Conservation (phyloP, 2,113 vertebrate species). For the Oreochromis aureus region DNA sequence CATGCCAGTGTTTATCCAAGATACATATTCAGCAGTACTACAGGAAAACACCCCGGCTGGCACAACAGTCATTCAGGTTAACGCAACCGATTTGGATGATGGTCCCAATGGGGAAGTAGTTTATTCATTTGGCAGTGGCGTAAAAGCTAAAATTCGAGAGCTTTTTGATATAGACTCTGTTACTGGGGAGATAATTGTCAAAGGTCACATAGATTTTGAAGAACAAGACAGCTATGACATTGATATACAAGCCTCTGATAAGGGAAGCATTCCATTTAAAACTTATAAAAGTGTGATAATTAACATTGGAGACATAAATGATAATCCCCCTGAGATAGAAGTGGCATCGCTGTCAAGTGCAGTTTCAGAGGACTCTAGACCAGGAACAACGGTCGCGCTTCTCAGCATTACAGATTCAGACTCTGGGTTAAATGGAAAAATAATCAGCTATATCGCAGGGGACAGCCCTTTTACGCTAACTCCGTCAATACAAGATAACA, state of each 20-base stretch:
- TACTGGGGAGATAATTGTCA: slow-evolving; percentile 54
- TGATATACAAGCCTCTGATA: slow-evolving; percentile 54
- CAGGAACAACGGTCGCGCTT: slow-evolving; percentile 64
- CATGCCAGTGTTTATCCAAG: slow-evolving; percentile 58
- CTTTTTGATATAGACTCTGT: slow-evolving; percentile 45
- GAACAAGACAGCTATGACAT: slow-evolving; percentile 51
- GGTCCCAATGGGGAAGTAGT: slow-evolving; percentile 50
- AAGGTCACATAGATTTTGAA: slow-evolving; percentile 49
- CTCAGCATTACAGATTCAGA: slow-evolving; percentile 66
- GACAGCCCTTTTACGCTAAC: slow-evolving; percentile 56
- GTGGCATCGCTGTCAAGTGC: slow-evolving; percentile 59
- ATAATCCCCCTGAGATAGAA: slow-evolving; percentile 68
- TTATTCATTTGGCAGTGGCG: slow-evolving; percentile 48
- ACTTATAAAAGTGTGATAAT: slow-evolving; percentile 57
- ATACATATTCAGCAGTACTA: slow-evolving; percentile 21
- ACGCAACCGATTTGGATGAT: slow-evolving; percentile 59
- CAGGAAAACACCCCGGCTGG: slow-evolving; percentile 48
- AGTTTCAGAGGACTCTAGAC: slow-evolving; percentile 56
- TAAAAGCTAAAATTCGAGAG: slow-evolving; percentile 26
- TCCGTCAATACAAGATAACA: slow-evolving; percentile 57
- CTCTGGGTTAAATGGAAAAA: slow-evolving; percentile 59
- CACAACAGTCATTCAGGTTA: slow-evolving; percentile 47
- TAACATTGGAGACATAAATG: slow-evolving; percentile 73
- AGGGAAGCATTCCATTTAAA: neutral
- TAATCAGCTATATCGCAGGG: slow-evolving; percentile 37